Evolutionary conservation across 2,797 vertebrate genomes (phyloP).

Genomic region (Cichlasoma orientale): DNA sequence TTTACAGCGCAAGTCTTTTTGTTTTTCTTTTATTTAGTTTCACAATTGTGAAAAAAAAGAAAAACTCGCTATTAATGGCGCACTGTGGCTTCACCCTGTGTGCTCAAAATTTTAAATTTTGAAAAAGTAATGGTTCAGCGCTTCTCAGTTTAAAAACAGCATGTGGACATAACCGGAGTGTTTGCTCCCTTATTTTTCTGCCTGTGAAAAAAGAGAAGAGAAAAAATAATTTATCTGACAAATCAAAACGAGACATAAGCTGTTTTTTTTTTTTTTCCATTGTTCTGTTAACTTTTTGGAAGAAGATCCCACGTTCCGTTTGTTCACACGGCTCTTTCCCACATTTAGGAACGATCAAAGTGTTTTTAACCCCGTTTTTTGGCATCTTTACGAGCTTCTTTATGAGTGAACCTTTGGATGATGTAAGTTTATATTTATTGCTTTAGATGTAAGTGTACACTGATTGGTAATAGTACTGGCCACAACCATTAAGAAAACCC

Average conservation of each 20-base stretch:
- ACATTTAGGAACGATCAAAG: not conserved
- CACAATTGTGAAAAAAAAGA: not conserved
- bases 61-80: not conserved
- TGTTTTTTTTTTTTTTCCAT: no score
- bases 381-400: not conserved
- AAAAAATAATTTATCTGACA: no score
- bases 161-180: not conserved
- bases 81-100: not conserved
- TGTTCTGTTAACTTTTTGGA: no score
- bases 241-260: no score
- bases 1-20: not conserved
- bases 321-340: not conserved
- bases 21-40: not conserved
- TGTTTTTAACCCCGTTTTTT: not conserved
- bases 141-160: not conserved
- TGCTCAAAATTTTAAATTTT: not conserved
- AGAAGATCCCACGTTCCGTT: no score
- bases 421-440: no score
- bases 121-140: rapidly evolving
- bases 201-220: no score
- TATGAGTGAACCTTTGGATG: not conserved
- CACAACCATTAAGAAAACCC: not conserved
- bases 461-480: not conserved
- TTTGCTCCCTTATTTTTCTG: not conserved
- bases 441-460: not conserved